phyloP scores from a whole-genome alignment of 2,888 invertebrate species.

The Laspeyria flexula region DNA sequence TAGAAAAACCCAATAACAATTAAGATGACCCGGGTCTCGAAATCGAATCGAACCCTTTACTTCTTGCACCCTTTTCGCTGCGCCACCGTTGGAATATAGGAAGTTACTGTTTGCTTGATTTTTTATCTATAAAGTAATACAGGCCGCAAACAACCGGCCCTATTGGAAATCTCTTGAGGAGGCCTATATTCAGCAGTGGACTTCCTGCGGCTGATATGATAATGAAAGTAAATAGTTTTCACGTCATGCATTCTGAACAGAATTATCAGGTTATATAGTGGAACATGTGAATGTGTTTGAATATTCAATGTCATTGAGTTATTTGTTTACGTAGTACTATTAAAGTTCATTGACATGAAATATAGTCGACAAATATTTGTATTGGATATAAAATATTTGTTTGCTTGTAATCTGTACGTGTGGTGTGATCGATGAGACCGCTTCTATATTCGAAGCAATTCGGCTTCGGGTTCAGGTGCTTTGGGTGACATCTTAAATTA shows the following conservation, averaged over 20 bases:
- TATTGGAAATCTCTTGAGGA: too few species aligned
- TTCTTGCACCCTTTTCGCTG: too few species aligned
- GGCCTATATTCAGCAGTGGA: too few species aligned
- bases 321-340: neutral
- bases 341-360: neutral
- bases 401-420: neutral
- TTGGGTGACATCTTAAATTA: neutral
- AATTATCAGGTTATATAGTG: neutral
- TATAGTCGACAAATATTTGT: neutral
- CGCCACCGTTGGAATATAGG: too few species aligned
- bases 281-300: neutral
- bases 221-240: neutral
- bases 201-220: too few species aligned
- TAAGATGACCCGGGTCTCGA: too few species aligned
- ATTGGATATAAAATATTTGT: neutral
- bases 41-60: too few species aligned
- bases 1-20: too few species aligned
- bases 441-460: neutral
- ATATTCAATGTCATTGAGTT: neutral
- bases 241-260: neutral
- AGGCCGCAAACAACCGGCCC: too few species aligned
- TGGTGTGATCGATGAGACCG: neutral
- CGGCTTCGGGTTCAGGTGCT: neutral
- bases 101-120: too few species aligned
- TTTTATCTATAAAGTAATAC: too few species aligned